These are phyloP conservation scores for Rhynchomys soricoides DNA, from an alignment of 2,113 vertebrate species.

Conservation along the genomic window DNA sequence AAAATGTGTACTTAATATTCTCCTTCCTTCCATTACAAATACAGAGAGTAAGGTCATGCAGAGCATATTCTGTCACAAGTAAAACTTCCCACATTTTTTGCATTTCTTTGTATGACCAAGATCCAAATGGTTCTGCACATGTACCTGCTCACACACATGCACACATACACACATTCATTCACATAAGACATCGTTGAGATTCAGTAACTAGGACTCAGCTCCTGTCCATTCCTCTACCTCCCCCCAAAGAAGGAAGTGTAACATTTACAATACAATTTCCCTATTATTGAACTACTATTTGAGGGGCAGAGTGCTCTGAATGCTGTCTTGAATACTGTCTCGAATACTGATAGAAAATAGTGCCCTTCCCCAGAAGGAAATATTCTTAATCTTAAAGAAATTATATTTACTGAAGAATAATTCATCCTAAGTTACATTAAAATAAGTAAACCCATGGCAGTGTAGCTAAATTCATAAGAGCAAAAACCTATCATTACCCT, in stretches of 20 bases:
- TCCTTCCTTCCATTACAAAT: background rate
- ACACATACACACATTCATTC: background rate
- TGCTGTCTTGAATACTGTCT: conserved; percentile 27
- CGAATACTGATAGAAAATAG: conserved; percentile 37
- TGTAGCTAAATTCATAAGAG: conserved; percentile 66
- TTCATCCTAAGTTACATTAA: conserved; percentile 60
- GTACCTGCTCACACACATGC: background rate
- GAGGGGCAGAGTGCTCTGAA: conserved; percentile 19
- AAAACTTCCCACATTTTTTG: conserved; percentile 40
- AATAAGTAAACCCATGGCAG: conserved; percentile 63
- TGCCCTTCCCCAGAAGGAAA: conserved; percentile 53
- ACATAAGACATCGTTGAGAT: background rate
- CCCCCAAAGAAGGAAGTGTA: background rate
- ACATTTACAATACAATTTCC: background rate
- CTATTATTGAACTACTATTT: conserved; percentile 55
- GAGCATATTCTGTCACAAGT: conserved; percentile 20
- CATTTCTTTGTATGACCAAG: conserved; percentile 38
- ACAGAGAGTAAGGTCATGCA: conserved; percentile 29
- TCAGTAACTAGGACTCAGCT: conserved; percentile 35
- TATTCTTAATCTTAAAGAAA: conserved; percentile 61
- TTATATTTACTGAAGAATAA: conserved; percentile 62
- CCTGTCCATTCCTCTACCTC: background rate
- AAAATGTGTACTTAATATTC: conserved; percentile 45
- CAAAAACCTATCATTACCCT: conserved; percentile 68
- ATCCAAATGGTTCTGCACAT: conserved; percentile 2